A percentile compares a stretch with the other conserved stretches of the same genome.
Evolutionary conservation across 2,113 vertebrate species (phyloP).

Genomic region (Otis tarda): DNA sequence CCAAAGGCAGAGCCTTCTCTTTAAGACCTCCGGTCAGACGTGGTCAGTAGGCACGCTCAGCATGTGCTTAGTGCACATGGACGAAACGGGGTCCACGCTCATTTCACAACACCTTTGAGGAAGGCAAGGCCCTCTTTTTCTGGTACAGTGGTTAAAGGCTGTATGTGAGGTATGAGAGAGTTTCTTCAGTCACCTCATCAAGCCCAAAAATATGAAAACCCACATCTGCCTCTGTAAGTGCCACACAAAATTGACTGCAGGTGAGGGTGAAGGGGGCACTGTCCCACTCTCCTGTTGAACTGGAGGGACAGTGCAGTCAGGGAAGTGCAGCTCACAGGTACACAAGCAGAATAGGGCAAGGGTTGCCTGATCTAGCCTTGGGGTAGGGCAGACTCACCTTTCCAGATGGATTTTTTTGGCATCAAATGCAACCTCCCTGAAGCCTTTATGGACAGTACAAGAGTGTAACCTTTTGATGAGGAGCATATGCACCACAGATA

Average conservation of each 20-base stretch:
- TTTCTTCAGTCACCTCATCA: background rate
- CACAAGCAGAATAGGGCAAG: background rate
- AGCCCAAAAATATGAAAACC: background rate
- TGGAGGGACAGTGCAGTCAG: background rate
- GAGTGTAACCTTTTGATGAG: conserved; percentile 2
- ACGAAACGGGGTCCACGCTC: background rate
- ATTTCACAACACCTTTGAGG: background rate
- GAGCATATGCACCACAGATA: background rate
- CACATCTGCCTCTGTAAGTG: background rate
- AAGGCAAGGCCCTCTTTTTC: background rate
- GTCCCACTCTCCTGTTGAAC: background rate
- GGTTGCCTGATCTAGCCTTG: background rate
- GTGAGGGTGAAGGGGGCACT: background rate
- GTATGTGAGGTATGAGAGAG: background rate
- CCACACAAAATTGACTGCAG: background rate
- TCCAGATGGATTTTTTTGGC: background rate
- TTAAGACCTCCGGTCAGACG: background rate
- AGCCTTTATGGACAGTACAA: background rate
- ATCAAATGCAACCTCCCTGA: background rate
- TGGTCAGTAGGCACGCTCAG: background rate
- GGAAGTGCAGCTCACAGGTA: background rate
- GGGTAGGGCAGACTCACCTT: background rate
- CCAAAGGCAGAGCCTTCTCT: background rate
- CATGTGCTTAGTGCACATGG: too few species aligned
- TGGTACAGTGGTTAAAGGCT: background rate